Evolutionary conservation across 2,797 vertebrate genomes (phyloP).

Genomic region (Pachyuromys duprasi): DNA sequence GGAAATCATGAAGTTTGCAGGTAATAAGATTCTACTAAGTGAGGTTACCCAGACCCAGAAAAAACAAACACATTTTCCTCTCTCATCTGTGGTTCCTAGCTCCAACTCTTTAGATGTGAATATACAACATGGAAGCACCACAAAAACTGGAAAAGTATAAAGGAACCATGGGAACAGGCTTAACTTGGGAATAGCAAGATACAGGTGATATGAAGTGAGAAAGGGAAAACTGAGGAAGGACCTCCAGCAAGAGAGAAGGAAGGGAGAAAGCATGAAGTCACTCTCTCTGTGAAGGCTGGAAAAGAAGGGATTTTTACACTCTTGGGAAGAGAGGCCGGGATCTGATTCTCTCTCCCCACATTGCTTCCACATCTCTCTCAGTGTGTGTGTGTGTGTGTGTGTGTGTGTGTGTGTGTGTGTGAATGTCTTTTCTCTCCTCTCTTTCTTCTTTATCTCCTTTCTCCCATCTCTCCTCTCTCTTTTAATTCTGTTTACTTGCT

Average conservation of each 20-base stretch:
- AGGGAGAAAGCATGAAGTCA: neutral
- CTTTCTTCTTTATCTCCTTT: neutral
- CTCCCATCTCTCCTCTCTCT: neutral
- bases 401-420: neutral
- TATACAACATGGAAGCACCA: neutral
- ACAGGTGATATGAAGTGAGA: neutral
- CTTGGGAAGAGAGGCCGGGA: neutral
- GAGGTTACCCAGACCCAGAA: neutral
- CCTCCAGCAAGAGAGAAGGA: neutral
- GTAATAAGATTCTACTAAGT: neutral
- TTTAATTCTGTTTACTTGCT: neutral
- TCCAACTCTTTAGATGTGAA: neutral
- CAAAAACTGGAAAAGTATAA: neutral
- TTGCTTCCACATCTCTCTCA: neutral
- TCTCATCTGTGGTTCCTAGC: neutral
- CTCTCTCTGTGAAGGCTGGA: neutral
- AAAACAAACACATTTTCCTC: neutral
- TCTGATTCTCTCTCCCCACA: neutral
- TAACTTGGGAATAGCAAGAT: neutral
- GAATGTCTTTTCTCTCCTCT: neutral
- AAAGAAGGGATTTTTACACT: neutral
- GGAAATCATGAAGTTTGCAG: neutral
- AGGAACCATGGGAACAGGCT: neutral
- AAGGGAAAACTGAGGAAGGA: neutral
- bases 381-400: neutral